Evolutionary conservation across 2,888 invertebrate species (phyloP), one percentile per base, ranked within the genome.

Genomic region (Acleris sparsana): DNA sequence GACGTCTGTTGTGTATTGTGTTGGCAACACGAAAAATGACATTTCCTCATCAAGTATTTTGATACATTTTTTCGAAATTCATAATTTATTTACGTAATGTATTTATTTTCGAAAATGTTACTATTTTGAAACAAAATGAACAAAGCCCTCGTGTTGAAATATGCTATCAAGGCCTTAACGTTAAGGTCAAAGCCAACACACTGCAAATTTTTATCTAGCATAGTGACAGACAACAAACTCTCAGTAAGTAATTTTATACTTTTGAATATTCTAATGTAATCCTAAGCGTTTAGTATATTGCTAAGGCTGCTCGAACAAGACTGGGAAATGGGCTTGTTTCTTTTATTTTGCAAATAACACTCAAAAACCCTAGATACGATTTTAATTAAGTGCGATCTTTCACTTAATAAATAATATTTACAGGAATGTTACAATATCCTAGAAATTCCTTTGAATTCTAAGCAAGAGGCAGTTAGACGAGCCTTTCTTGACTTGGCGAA

Each of bases 401-500:
- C 18, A 11, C 49, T 49, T 49, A 7, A 7, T 18, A 29, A 67
- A 29, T 64, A 44, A 55, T 43, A 59, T 63, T 51, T 82, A 83
- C 74, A 96, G 96, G 94, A 95, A 89, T 95, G 95, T 75, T 97
- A 95, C 79, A 86, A 91, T 71, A 85, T 94, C 46, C 88, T 97
- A 43, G 95, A 95, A 62, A 89, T 97, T 43, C 87, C 94, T 1
- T 93, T 94, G 72, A 87, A 94, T 62, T 95, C 96, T 22, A 95
- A 96, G 72, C 95, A 96, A 83, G 95, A 96, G 76, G 94, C 94
- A 25, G 94, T 97, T 9, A 93, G 96, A 61, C 83, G 93, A 71
- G 95, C 97, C 2, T 98, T 96, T 80, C 87, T 97, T 56, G 89
- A 93, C 62, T 88, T 97, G 49, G 97, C 96, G 0, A 97, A 97